These are phyloP conservation scores for Hydrozoanthus gracilis DNA, from an alignment of 92 coral and sea anemone species.

Conservation along the genomic window DNA sequence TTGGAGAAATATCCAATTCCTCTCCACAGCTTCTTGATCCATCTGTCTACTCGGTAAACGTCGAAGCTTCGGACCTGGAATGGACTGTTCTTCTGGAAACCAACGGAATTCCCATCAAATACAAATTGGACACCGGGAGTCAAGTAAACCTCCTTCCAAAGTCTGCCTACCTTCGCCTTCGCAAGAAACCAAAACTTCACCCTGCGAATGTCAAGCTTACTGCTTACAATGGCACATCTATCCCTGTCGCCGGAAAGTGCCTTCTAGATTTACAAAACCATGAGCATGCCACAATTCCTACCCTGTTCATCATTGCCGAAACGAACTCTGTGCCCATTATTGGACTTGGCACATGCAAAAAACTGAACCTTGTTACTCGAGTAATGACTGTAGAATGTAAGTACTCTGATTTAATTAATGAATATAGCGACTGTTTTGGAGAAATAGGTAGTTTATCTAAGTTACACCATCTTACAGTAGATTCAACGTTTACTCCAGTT, in stretches of 20 bases:
- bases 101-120: neutral
- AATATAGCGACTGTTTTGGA: too few species aligned
- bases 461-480: too few species aligned
- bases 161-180: neutral
- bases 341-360: neutral
- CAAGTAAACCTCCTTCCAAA: slow-evolving; percentile 1
- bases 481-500: too few species aligned
- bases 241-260: slow-evolving; percentile 3
- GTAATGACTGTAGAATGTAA: neutral
- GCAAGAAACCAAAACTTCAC: neutral
- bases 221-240: neutral
- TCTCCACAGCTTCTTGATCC: neutral
- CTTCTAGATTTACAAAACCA: neutral
- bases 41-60: neutral
- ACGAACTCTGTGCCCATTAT: neutral
- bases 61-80: neutral
- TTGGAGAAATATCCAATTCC: neutral
- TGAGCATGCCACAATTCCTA: too few species aligned
- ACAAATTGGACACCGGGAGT: neutral
- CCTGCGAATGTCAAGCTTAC: neutral
- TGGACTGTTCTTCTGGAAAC: neutral
- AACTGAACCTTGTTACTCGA: neutral
- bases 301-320: too few species aligned
- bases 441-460: neutral
- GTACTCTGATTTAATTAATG: neutral